Evolutionary conservation across 2,797 vertebrate species (phyloP).

Genomic region (Botia kubotai): DNA sequence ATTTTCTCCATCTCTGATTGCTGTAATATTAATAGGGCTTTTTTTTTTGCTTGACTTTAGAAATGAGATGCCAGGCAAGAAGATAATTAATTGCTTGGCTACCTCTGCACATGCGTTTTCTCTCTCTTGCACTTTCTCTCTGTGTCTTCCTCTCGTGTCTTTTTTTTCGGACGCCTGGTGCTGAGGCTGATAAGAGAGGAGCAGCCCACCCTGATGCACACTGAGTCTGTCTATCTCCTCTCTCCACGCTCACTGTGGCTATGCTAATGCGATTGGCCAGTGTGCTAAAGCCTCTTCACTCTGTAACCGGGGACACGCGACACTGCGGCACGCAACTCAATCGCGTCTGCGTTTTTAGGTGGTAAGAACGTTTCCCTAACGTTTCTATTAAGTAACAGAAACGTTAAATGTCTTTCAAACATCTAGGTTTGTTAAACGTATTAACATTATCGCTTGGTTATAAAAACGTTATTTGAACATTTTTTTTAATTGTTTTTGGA

Average conservation of each 20-base stretch:
- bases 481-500: no score
- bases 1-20: conserved; percentile 73
- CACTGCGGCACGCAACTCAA: not conserved
- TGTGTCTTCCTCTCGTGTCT: conserved; percentile 17
- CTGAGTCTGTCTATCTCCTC: conserved; percentile 67
- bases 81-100: conserved; percentile 85
- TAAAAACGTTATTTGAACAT: no score
- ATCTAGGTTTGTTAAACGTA: no score
- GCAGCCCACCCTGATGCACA: conserved; percentile 71
- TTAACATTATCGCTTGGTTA: no score
- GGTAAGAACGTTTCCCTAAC: no score
- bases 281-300: conserved; percentile 55
- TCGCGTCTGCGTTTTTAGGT: not conserved
- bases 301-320: conserved; percentile 20
- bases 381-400: no score
- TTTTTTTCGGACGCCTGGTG: conserved; percentile 66
- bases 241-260: conserved; percentile 58
- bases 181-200: conserved; percentile 76
- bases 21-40: conserved; percentile 80
- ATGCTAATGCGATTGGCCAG: conserved; percentile 59
- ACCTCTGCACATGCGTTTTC: conserved; percentile 69
- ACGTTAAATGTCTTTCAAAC: no score
- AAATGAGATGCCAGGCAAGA: conserved; percentile 82
- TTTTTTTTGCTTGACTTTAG: conserved; percentile 76
- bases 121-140: conserved; percentile 28